These are phyloP conservation scores for Pachliopta kotzebuea DNA, from an alignment of 2,888 invertebrate genomes.

Conservation along the genomic window DNA sequence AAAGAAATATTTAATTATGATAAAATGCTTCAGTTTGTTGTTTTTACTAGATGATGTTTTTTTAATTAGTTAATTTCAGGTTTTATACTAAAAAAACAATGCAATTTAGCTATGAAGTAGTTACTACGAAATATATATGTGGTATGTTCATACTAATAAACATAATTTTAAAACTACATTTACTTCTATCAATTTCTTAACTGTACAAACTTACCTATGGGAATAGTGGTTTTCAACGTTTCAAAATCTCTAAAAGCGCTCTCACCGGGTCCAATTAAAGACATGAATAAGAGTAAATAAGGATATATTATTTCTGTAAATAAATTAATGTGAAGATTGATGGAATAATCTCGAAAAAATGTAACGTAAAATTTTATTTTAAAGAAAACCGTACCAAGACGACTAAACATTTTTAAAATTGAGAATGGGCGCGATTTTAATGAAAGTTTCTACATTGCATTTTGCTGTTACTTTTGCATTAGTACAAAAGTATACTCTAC, in stretches of 20 bases:
- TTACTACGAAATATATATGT: too few relatives aligned
- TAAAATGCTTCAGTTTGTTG: too few relatives aligned
- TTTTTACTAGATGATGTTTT: too few relatives aligned
- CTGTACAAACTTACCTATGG: conserved; percentile 53
- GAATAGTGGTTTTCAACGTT: conserved; percentile 55
- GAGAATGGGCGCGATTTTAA: conserved; percentile 5
- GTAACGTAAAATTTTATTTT: conserved; percentile 26
- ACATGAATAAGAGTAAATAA: conserved; percentile 36
- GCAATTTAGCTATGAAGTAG: too few relatives aligned
- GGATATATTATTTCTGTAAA: conserved; percentile 50
- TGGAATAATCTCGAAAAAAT: neutral
- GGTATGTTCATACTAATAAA: too few relatives aligned
- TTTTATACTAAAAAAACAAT: too few relatives aligned
- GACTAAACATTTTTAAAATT: conserved; percentile 24
- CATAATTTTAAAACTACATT: too few relatives aligned
- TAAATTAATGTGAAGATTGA: conserved; percentile 30
- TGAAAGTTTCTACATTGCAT: conserved; percentile 10
- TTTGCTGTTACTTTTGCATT: conserved; percentile 8
- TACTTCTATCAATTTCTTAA: too few relatives aligned
- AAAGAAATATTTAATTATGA: too few relatives aligned
- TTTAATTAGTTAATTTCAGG: too few relatives aligned
- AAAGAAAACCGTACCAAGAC: conserved; percentile 8
- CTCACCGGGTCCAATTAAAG: conserved; percentile 41
- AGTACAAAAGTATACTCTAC: conserved; percentile 17
- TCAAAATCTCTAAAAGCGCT: conserved; percentile 63